Evolutionary conservation across 2,888 invertebrate species (phyloP).

Genomic region (Mesorhabditis belari): DNA sequence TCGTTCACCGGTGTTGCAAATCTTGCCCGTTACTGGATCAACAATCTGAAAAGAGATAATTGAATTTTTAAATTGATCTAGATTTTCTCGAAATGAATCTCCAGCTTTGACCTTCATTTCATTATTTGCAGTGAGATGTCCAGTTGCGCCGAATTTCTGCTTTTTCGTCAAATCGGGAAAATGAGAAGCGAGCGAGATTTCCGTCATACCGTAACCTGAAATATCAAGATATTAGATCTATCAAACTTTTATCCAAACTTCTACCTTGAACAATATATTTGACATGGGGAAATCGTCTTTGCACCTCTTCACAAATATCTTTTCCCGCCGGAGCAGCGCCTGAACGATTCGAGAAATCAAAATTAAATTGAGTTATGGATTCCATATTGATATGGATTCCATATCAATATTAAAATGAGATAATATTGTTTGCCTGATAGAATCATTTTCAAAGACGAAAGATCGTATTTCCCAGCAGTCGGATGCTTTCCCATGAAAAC

Average conservation of each 20-base stretch:
- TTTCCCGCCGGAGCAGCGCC: constrained; percentile 49
- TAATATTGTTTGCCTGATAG: too few relatives aligned
- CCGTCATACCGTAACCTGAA: constrained; percentile 70
- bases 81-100: too few relatives aligned
- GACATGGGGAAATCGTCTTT: constrained; percentile 30
- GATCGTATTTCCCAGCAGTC: constrained; percentile 68
- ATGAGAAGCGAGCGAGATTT: constrained; percentile 64
- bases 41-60: constrained; percentile 26
- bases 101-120: constrained; percentile 59
- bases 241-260: too few relatives aligned
- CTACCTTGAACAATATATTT: constrained; percentile 26
- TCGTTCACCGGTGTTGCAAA: constrained; percentile 60
- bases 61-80: too few relatives aligned
- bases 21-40: constrained; percentile 16
- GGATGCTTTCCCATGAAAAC: constrained; percentile 68
- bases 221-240: neutral
- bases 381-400: neutral
- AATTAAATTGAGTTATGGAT: neutral
- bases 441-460: constrained; percentile 65
- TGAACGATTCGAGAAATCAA: neutral
- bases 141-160: constrained; percentile 66
- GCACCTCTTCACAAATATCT: constrained; percentile 44
- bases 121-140: constrained; percentile 64
- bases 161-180: constrained; percentile 52
- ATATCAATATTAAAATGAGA: neutral